Percentiles rank a stretch among this genome's conserved stretches.
These are phyloP conservation scores for Hydrolagus colliei DNA, from an alignment of 2,797 vertebrate species.

Conservation along the genomic window DNA sequence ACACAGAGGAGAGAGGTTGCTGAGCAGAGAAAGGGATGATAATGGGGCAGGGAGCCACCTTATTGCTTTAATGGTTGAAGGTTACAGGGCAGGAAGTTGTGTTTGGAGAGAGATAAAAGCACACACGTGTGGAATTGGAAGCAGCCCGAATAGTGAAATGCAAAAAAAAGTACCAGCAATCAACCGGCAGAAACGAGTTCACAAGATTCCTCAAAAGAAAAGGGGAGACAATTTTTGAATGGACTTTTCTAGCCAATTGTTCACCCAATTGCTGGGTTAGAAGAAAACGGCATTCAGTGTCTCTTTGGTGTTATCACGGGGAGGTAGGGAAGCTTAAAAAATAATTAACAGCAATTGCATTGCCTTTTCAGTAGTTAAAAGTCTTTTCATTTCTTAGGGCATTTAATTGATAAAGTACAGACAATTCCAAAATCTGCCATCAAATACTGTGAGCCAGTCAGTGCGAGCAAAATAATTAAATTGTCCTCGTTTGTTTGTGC, in stretches of 20 bases:
- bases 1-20: background rate
- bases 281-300: background rate
- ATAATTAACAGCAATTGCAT: background rate
- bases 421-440: background rate
- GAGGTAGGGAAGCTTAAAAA: background rate
- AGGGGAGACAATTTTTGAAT: background rate
- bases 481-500: slow-evolving; percentile 16
- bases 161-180: background rate
- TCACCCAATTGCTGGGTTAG: background rate
- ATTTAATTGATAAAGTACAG: background rate
- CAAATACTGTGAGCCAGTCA: background rate
- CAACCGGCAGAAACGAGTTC: too few species aligned
- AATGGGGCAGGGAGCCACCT: too few species aligned
- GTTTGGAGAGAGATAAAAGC: background rate
- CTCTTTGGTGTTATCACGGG: background rate
- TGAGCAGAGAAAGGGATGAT: background rate
- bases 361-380: background rate
- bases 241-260: background rate
- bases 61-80: background rate
- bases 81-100: background rate
- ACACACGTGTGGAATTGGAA: background rate
- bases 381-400: background rate
- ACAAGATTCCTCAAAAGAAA: background rate
- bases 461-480: slow-evolving; percentile 7
- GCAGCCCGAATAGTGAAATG: background rate